A percentile compares a stretch with the other conserved stretches of the same genome.
phyloP scores from a whole-genome alignment of 2,888 invertebrate species.

The Drosophila meridiana region DNA sequence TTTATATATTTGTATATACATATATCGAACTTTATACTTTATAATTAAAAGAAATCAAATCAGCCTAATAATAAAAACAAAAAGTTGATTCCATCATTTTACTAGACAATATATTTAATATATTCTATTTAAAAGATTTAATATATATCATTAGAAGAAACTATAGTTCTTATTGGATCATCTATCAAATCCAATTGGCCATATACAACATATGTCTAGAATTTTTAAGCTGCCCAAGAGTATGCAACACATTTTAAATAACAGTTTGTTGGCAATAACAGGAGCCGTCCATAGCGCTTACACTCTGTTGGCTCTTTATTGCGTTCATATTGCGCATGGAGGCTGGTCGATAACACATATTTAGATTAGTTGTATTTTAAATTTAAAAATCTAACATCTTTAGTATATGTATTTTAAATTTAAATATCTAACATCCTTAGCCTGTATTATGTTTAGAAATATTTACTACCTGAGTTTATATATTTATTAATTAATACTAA shows the following conservation, averaged over 20 bases:
- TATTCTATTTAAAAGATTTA: no score
- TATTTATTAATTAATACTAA: background rate
- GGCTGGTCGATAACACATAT: conserved; percentile 2
- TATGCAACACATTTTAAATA: conserved; percentile 11
- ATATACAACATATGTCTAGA: background rate
- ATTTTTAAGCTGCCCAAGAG: conserved; percentile 10
- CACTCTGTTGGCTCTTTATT: conserved; percentile 20
- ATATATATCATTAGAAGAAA: no score
- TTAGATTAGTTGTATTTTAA: conserved; percentile 3
- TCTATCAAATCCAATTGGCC: background rate
- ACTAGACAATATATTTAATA: no score
- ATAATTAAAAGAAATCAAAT: no score
- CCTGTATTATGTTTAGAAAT: background rate
- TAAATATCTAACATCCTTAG: background rate
- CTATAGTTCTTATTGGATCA: background rate
- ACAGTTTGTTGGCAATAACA: background rate
- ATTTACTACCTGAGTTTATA: background rate
- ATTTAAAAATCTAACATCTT: background rate
- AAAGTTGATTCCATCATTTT: no score
- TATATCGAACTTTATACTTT: no score
- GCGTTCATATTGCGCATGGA: background rate
- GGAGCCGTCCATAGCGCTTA: background rate
- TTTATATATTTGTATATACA: no score
- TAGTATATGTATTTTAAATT: background rate
- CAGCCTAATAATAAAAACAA: no score